phyloP scores from a whole-genome alignment of 2,797 vertebrate species.

The Hippopotamyrus pictus region DNA sequence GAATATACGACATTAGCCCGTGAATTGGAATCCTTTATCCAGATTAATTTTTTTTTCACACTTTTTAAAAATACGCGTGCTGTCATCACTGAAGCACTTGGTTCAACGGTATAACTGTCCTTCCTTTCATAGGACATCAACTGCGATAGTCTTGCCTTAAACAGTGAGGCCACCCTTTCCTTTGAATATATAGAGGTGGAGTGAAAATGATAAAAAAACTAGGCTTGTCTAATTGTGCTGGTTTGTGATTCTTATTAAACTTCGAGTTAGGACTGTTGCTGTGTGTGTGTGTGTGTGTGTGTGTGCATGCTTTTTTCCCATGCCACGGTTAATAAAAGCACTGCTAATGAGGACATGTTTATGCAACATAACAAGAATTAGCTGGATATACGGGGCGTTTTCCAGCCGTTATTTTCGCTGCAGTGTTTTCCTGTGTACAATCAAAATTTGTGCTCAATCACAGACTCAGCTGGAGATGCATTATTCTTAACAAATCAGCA shows the following conservation, averaged over 20 bases:
- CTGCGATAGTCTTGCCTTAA: background rate
- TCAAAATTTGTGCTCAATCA: slow-evolving; percentile 19
- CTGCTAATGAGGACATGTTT: slow-evolving; percentile 11
- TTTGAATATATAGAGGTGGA: background rate
- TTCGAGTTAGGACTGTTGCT: background rate
- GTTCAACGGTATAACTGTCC: background rate
- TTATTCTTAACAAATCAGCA: slow-evolving; percentile 18
- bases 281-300: background rate
- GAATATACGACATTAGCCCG: background rate
- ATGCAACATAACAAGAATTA: slow-evolving; percentile 10
- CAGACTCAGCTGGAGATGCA: slow-evolving; percentile 12
- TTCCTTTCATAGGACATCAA: background rate
- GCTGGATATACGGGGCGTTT: background rate
- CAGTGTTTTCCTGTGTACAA: slow-evolving; percentile 17
- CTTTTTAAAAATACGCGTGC: background rate
- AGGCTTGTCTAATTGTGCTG: background rate
- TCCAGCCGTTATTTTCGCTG: slow-evolving; percentile 1
- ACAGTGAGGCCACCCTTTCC: background rate
- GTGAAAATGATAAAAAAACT: background rate
- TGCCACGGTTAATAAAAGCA: background rate
- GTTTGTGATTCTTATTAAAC: slow-evolving; percentile 7
- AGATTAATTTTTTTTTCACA: background rate
- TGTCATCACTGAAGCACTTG: background rate
- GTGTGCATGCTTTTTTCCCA: background rate
- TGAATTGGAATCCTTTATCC: background rate